These are phyloP conservation scores for Anolis sagrei DNA, from an alignment of 2,113 vertebrate genomes.

Conservation along the genomic window DNA sequence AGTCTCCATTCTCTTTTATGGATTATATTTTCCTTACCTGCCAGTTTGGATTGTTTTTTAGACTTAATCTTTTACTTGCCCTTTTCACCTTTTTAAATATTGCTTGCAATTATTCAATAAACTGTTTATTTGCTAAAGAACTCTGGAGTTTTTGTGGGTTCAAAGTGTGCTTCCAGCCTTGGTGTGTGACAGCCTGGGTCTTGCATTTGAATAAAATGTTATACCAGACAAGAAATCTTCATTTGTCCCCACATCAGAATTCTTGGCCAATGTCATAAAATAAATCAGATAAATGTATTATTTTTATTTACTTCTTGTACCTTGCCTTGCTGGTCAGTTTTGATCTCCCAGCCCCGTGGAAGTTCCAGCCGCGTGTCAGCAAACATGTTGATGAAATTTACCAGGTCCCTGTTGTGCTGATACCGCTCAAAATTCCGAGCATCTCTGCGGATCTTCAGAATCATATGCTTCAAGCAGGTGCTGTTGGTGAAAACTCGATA, in stretches of 20 bases:
- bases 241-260: not conserved
- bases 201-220: not conserved
- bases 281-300: not conserved
- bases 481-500: constrained; percentile 97
- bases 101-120: too few species aligned
- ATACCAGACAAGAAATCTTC: not conserved
- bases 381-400: constrained; percentile 98
- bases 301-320: constrained; percentile 66
- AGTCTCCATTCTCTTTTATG: too few species aligned
- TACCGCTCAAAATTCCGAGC: constrained; percentile 97
- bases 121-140: too few species aligned
- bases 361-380: constrained; percentile 92
- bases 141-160: too few species aligned
- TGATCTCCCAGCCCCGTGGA: constrained; percentile 97
- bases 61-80: too few species aligned
- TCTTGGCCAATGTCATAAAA: not conserved
- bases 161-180: too few species aligned
- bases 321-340: constrained; percentile 97
- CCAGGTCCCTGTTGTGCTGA: constrained; percentile 96
- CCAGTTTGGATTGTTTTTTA: too few species aligned
- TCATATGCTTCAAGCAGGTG: constrained; percentile 98
- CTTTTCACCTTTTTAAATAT: too few species aligned
- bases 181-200: too few species aligned
- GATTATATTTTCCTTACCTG: too few species aligned
- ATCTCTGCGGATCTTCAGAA: constrained; percentile 95